Base-by-base conservation (phyloP, 2,888 invertebrate species). In the Drosophila niveifrons region DNA sequence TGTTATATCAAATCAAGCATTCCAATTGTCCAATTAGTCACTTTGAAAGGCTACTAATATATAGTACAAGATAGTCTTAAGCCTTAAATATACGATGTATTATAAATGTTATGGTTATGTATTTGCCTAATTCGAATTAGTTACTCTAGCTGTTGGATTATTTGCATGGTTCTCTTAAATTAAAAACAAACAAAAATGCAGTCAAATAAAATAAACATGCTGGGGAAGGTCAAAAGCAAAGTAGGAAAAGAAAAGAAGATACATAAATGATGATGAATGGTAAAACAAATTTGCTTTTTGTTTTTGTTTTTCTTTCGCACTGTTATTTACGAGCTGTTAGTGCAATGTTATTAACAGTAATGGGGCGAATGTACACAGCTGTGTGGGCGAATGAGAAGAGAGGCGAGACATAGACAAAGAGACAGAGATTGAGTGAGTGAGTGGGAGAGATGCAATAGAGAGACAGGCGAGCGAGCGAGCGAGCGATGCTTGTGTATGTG, bases 311-410 rank as follows among this genome's bases (percentile, higher is more conserved):
- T 18, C 41, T 44, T 53, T 55, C 31, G 28, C 63, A 51, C 31
- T 53, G 55, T 71, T 84, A 75, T 87, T 81, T 82, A 87, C 82
- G 88, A 81, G 78, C 88, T 82, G 80, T 86, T 75, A 72, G 75
- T 78, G 59, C 59, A 61, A 73, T 73, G 75, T 80, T 84, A 81
- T 81, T 81, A 75, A 84, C 84, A 75, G 65, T 68, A 61, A 61
- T 65, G 68, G 34, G 48, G 48, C 50, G 48, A 44, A 55, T 68
- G 23, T 71, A 44, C 44, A 50, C 53, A 50, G 39, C 58, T 61
- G 61, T 46, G 23, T 52, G 57, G 55, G 52, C 28, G 46, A 39
- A 36, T 46, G 50, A 11, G 3, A 41, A 44, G 58, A 59, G 52
- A 41, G 48, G 56, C 51, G 48, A 41, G 56, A 31, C 59, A 41